Evolutionary conservation across 2,888 invertebrate species (phyloP).

Genomic region (Thereva unica): DNA sequence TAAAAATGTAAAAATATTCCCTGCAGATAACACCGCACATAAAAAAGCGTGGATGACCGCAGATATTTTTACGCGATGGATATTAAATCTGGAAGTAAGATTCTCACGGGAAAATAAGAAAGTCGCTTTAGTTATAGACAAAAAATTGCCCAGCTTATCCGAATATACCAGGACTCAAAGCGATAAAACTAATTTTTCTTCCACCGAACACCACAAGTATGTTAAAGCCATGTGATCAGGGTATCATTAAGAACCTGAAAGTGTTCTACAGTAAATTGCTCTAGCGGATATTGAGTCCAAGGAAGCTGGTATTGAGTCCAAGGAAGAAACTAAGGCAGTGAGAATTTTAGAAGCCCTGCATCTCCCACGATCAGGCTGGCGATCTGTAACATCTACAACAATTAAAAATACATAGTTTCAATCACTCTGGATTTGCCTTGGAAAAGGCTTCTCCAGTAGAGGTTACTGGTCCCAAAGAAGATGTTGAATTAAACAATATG

Average conservation of each 20-base stretch:
- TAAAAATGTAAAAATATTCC: constrained; percentile 35
- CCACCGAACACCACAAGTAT: neutral
- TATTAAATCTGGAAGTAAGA: constrained; percentile 10
- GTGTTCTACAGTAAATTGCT: constrained; percentile 1
- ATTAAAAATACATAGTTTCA: constrained; percentile 12
- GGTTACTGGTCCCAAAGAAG: neutral
- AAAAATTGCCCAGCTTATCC: constrained; percentile 9
- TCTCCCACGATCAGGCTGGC: constrained; percentile 2
- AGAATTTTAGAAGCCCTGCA: constrained; percentile 2
- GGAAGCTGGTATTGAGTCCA: constrained; percentile 2
- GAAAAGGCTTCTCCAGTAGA: neutral
- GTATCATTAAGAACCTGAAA: constrained; percentile 6
- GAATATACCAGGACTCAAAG: neutral
- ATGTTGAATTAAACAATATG: neutral
- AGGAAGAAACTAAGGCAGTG: neutral
- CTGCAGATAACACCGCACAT: constrained; percentile 23
- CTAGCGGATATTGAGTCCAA: neutral
- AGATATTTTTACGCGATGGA: constrained; percentile 7
- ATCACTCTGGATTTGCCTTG: constrained; percentile 2
- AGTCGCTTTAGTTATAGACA: constrained; percentile 7
- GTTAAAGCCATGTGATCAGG: neutral
- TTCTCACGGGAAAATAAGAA: neutral
- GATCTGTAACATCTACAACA: constrained; percentile 3
- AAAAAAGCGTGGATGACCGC: constrained; percentile 32
- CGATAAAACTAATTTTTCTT: constrained; percentile 8